phyloP scores from a whole-genome alignment of 2,888 invertebrate species.

The Odontocerum albicorne region DNA sequence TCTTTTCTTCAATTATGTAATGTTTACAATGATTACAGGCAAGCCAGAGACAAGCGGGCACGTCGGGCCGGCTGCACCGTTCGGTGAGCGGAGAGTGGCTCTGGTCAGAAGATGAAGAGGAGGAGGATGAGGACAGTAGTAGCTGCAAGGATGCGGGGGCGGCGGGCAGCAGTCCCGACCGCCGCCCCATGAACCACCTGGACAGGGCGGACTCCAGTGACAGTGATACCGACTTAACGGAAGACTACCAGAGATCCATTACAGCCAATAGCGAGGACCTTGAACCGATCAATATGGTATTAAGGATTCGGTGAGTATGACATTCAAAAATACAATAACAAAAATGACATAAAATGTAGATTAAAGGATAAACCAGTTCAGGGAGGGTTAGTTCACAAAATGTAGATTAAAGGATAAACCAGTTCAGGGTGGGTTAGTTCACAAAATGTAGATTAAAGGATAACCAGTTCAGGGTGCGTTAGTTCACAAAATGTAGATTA shows the following conservation, averaged over 20 bases:
- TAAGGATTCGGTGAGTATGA: constrained; percentile 50
- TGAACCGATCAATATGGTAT: constrained; percentile 32
- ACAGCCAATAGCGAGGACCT: constrained; percentile 17
- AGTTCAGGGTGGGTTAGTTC: too few relatives aligned
- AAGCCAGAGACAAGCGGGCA: constrained; percentile 81
- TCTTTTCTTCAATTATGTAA: too few relatives aligned
- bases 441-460: too few relatives aligned
- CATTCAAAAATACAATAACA: neutral
- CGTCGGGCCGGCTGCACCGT: constrained; percentile 83
- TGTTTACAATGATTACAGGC: too few relatives aligned
- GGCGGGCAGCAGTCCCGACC: constrained; percentile 51
- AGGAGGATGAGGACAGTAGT: constrained; percentile 56
- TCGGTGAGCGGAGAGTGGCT: constrained; percentile 98
- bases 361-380: too few relatives aligned
- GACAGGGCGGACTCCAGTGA: constrained; percentile 63
- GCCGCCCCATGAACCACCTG: constrained; percentile 63
- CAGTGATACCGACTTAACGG: constrained; percentile 50
- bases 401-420: too few relatives aligned
- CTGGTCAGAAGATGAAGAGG: constrained; percentile 95
- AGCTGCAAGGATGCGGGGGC: constrained; percentile 48
- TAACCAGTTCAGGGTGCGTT: too few relatives aligned
- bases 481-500: too few relatives aligned
- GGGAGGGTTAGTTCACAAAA: neutral
- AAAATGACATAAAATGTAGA: neutral
- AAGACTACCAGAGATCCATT: constrained; percentile 22